Evolutionary conservation across 2,888 invertebrate genomes (phyloP), one percentile per base, ranked within the genome.

Genomic region (Aelia acuminata): DNA sequence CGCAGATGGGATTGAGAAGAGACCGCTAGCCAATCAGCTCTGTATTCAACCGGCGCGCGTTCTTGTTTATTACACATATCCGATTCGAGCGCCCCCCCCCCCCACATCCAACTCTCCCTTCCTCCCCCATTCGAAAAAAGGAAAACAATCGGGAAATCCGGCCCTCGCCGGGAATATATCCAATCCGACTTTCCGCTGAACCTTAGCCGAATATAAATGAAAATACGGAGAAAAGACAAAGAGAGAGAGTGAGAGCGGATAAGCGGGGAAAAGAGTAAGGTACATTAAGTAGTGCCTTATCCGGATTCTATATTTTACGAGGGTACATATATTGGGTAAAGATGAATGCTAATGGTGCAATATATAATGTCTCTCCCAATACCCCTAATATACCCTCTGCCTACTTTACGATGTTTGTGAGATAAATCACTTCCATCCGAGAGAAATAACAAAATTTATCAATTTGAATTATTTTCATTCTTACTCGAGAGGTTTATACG

Each of bases 1-100:
- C 43, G 43, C 11, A 80, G 75, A 39, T 22, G 39, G 75, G 39
- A 80, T 43, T n/a, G n/a, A 80, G 75, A 80, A 43, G 11, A 31
- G 18, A n/a, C 50, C 15, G 31, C 47, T 22, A 10, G 11, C 22
- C 85, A 85, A 85, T 85, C 85, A 85, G 85, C 49, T 50, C 85
- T 85, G 53, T 85, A 85, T 85, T 85, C 85, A 85, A 8, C n/a
- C 47, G 4, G 39, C 22, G 75, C 75, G 1, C 20, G 20, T 20
- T 80, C 75, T 80, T 80, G 75, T 80, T 80, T 80, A 80, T 80
- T 80, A 80, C 75, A 80, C 43, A 80, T 80, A 80, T 80, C 75
- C 39, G 75, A 80, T 80, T 80, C 43, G 7, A 70, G n/a, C n/a
- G n/a, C n/a, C n/a, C n/a, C n/a, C n/a, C n/a, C n/a, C n/a, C n/a